Conservation (phyloP, 2,797 vertebrate genomes). For the Esox lucius region DNA sequence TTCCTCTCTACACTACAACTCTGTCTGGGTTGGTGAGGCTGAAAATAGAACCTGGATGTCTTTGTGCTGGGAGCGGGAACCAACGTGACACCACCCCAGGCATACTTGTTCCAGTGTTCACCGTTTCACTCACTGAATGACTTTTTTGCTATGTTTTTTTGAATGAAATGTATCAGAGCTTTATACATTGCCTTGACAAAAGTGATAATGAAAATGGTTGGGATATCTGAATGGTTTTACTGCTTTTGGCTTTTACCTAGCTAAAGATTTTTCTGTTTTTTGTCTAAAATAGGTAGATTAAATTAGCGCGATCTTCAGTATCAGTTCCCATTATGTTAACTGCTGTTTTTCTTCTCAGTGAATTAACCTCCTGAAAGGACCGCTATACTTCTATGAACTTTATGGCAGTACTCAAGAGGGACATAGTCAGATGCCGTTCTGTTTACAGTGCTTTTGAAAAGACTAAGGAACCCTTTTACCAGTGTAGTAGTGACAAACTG, state of each 20-base stretch:
- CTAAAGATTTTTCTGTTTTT: slow-evolving; percentile 18
- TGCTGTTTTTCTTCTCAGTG: slow-evolving; percentile 49
- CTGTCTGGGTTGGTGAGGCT: slow-evolving; percentile 38
- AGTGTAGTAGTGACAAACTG: background rate
- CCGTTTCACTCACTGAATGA: slow-evolving; percentile 21
- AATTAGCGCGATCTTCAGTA: slow-evolving; percentile 35
- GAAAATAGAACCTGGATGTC: slow-evolving; percentile 49
- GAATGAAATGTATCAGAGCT: slow-evolving; percentile 33
- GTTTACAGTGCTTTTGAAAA: slow-evolving; percentile 15
- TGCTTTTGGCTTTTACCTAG: slow-evolving; percentile 25
- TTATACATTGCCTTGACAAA: slow-evolving; percentile 37
- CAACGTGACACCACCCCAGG: slow-evolving; percentile 48
- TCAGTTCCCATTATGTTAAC: slow-evolving; percentile 37
- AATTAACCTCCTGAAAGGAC: slow-evolving; percentile 23
- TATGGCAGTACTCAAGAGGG: background rate
- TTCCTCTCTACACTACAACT: slow-evolving; percentile 51
- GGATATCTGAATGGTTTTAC: slow-evolving; percentile 32
- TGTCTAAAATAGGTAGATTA: slow-evolving; percentile 47
- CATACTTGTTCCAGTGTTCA: slow-evolving; percentile 26
- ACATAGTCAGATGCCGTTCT: background rate
- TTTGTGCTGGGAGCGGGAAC: slow-evolving; percentile 31
- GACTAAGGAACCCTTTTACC: background rate
- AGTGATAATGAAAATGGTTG: slow-evolving; percentile 23
- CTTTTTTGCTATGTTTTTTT: slow-evolving; percentile 24
- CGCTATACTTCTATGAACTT: slow-evolving; percentile 5